These are phyloP conservation scores for Nematostella vectensis DNA, from an alignment of 92 coral and sea anemone genomes.

Conservation along the genomic window DNA sequence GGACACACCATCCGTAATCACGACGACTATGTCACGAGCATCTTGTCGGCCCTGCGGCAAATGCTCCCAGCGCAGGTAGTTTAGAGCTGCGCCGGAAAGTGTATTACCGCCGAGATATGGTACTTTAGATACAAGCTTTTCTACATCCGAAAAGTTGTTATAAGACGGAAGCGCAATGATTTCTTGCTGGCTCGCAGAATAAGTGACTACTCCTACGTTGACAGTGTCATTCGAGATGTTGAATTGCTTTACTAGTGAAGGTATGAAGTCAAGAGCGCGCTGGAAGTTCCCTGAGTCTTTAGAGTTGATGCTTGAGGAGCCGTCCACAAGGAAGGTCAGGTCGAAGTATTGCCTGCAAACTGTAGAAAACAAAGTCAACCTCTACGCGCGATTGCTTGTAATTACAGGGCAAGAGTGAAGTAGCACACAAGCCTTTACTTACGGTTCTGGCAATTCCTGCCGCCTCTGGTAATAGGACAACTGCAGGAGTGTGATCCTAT, in stretches of 20 bases:
- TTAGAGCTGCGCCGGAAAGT: not conserved
- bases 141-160: not conserved
- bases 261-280: not conserved
- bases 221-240: not conserved
- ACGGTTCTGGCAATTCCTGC: not conserved
- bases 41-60: not conserved
- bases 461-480: not conserved
- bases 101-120: not conserved
- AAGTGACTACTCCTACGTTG: not conserved
- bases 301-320: not conserved
- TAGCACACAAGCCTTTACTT: too few relatives aligned
- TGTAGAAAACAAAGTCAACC: too few relatives aligned
- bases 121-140: not conserved
- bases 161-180: not conserved
- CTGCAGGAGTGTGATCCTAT: not conserved
- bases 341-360: not conserved
- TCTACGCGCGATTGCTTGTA: too few relatives aligned
- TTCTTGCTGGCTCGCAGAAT: not conserved
- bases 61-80: not conserved
- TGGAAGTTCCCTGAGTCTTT: not conserved
- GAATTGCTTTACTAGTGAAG: not conserved
- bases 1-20: slow-evolving; percentile 9
- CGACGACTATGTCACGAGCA: slow-evolving; percentile 3
- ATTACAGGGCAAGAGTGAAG: too few relatives aligned
- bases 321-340: not conserved